Conservation (phyloP, 2,888 invertebrate genomes). For the Leptinotarsa rubiginosa region DNA sequence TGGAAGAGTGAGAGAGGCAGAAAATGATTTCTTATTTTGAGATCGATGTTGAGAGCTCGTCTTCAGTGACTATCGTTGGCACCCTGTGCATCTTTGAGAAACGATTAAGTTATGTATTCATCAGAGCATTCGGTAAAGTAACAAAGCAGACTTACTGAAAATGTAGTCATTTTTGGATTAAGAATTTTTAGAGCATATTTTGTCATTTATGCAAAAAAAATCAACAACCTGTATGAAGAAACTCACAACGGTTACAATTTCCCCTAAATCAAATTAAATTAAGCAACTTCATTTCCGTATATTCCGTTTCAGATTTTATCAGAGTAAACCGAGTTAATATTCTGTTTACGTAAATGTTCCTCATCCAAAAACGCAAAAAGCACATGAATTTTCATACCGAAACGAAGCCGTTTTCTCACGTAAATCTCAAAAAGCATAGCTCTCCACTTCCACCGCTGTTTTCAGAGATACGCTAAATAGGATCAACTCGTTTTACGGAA, state of each 20-base stretch:
- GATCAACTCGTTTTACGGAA: constrained; percentile 32
- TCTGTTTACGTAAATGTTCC: constrained; percentile 1
- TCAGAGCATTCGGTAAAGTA: too few species aligned
- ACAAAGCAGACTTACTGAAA: too few species aligned
- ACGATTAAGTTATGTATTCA: too few species aligned
- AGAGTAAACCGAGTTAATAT: constrained; percentile 1
- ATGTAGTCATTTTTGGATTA: too few species aligned
- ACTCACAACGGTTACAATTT: not conserved
- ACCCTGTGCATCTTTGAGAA: too few species aligned
- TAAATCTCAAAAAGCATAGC: constrained; percentile 33
- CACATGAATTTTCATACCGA: constrained; percentile 6
- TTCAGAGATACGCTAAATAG: constrained; percentile 30
- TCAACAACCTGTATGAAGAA: not conserved
- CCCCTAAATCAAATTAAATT: not conserved
- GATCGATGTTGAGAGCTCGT: too few species aligned
- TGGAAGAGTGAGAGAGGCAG: too few species aligned
- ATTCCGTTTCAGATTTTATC: constrained; percentile 1
- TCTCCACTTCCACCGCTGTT: constrained; percentile 31
- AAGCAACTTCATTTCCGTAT: not conserved
- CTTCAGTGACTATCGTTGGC: too few species aligned
- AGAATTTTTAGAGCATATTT: not conserved
- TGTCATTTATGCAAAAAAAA: not conserved
- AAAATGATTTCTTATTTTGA: too few species aligned
- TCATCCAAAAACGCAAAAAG: not conserved
- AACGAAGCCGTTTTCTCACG: constrained; percentile 17